Evolutionary conservation across 1,140 invertebrate species (phyloP).

Genomic region (Coptotermes formosanus): DNA sequence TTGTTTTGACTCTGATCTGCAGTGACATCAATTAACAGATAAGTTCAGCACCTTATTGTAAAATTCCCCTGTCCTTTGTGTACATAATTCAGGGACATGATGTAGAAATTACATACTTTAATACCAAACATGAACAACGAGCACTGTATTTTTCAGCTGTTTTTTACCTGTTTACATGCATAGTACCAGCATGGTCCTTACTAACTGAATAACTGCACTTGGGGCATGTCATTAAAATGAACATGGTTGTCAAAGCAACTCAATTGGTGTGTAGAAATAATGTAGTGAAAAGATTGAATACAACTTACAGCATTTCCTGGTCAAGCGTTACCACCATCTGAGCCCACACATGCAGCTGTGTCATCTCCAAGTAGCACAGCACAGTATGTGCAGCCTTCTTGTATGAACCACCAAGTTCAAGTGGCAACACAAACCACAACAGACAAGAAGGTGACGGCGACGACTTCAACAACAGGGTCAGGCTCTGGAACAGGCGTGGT

Average conservation of each 20-base stretch:
- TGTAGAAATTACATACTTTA: too few relatives aligned
- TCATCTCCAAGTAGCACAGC: slow-evolving; percentile 27
- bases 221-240: not conserved
- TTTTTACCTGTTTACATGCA: too few relatives aligned
- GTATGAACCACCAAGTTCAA: slow-evolving; percentile 53
- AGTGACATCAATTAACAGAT: too few relatives aligned
- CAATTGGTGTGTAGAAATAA: not conserved
- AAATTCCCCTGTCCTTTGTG: too few relatives aligned
- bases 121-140: too few relatives aligned
- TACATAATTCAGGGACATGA: too few relatives aligned
- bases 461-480: slow-evolving; percentile 42
- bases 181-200: not conserved
- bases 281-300: not conserved
- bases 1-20: too few relatives aligned
- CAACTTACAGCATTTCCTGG: slow-evolving; percentile 43
- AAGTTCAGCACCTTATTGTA: too few relatives aligned
- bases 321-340: slow-evolving; percentile 42
- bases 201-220: slow-evolving; percentile 6
- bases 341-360: not conserved
- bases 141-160: too few relatives aligned
- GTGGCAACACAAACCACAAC: slow-evolving; percentile 57
- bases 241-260: too few relatives aligned
- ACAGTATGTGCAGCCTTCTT: slow-evolving; percentile 44
- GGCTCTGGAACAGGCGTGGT: slow-evolving; percentile 44
- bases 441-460: slow-evolving; percentile 36